A percentile compares a stretch with the other conserved stretches of the same genome.
These are phyloP conservation scores for Phoenicopterus ruber DNA, from an alignment of 2,113 vertebrate species.

Conservation along the genomic window DNA sequence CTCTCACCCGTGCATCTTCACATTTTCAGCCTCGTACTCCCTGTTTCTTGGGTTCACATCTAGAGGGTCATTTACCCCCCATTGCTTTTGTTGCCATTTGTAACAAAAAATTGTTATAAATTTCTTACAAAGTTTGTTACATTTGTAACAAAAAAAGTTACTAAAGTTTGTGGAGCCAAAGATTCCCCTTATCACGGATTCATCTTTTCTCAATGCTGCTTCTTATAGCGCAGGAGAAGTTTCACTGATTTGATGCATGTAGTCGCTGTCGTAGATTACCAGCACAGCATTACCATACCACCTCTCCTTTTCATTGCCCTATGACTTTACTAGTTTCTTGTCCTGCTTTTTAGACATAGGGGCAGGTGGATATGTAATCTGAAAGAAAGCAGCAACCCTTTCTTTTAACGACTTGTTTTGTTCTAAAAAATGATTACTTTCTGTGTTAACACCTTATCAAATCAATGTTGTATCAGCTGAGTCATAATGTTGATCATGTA, in stretches of 20 bases:
- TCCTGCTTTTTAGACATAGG: neutral
- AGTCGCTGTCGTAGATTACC: neutral
- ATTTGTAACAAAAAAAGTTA: neutral
- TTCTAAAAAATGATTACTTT: neutral
- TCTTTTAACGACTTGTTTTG: neutral
- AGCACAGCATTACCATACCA: neutral
- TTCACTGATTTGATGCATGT: accelerated
- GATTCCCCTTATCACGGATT: neutral
- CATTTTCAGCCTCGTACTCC: neutral
- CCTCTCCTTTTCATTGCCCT: neutral
- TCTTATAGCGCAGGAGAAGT: accelerated
- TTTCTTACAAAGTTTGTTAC: neutral
- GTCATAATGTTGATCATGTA: neutral
- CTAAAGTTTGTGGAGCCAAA: neutral
- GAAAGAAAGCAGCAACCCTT: neutral
- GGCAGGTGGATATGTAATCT: neutral
- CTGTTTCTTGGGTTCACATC: accelerated
- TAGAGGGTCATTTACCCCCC: accelerated
- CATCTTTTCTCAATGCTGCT: neutral
- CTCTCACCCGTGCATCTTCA: accelerated
- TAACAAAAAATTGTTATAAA: neutral
- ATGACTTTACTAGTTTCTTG: neutral
- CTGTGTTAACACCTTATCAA: neutral
- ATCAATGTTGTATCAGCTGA: neutral
- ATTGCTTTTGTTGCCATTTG: neutral